Evolutionary conservation across 2,888 invertebrate genomes (phyloP), one percentile per base, ranked within the genome.

Genomic region (Escarpia spicata): DNA sequence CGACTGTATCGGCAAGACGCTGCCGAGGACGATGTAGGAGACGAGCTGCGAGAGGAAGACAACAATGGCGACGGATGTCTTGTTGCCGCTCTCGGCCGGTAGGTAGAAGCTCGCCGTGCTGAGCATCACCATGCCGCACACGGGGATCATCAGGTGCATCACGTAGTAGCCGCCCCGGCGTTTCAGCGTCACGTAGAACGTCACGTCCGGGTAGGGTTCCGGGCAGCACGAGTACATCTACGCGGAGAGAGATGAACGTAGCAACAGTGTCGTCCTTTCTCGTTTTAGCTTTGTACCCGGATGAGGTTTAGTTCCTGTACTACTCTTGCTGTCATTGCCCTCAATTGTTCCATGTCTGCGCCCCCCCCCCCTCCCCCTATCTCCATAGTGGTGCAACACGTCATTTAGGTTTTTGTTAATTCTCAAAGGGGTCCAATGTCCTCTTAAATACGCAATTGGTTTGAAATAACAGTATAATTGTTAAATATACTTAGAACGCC

Each of bases 71-170:
- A 75, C 75, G 75, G 75, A 75, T 26, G 75, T 75, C 75, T 75
- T 75, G 75, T 75, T 26, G 3, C 75, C 75, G 75, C 75, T 75
- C 75, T 75, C 75, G 19, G 75, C 19, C 75, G 75, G 75, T 26
- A 75, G 75, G 75, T 75, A 75, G 75, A 75, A 75, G n/a, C 75
- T 75, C 19, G 75, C 75, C 26, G 75, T 75, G n/a, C 75, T 75
- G 75, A 75, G 75, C 75, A 75, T 75, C 75, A 75, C n/a, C 75
- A 75, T 75, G 75, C 75, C 75, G 19, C 75, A 75, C 75, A 75
- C 75, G 75, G 75, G 75, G 3, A 75, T n/a, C 6, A 75, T n/a
- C 26, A 75, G 75, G 75, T 75, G 75, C 75, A 75, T 75, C 19
- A 75, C 26, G 75, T 75, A 75, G 75, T 75, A 75, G 26, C 26